A percentile compares a stretch with the other conserved stretches of the same genome.
These are phyloP conservation scores for Mylabris phalerata DNA, from an alignment of 1,140 invertebrate genomes.

Conservation along the genomic window DNA sequence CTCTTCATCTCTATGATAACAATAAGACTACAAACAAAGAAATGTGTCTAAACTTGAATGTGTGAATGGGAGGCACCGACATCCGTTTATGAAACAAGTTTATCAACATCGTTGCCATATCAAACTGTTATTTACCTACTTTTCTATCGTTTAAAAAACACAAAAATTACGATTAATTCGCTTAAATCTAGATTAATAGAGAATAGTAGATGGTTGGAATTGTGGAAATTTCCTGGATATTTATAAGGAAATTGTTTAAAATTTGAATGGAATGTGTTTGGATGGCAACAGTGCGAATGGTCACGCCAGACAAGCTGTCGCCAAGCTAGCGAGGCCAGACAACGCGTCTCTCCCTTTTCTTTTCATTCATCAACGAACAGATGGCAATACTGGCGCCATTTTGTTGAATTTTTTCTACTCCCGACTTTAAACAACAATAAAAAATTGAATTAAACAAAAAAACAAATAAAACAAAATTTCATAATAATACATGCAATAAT, in stretches of 20 bases:
- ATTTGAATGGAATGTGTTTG: slow-evolving; percentile 45
- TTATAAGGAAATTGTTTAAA: background rate
- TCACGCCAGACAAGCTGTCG: slow-evolving; percentile 85
- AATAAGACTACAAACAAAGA: background rate
- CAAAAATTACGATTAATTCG: background rate
- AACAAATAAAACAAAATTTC: no score
- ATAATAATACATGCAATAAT: no score
- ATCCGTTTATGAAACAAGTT: slow-evolving; percentile 62
- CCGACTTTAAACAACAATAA: no score
- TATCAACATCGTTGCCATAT: slow-evolving; percentile 49
- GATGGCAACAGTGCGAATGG: slow-evolving; percentile 60
- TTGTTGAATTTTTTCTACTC: no score
- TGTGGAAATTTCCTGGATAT: no score
- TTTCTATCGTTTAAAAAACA: slow-evolving; percentile 5
- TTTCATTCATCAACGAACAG: slow-evolving; percentile 32
- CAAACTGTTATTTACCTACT: slow-evolving; percentile 14
- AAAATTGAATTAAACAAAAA: no score
- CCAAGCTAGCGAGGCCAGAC: slow-evolving; percentile 63
- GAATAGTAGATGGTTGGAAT: no score
- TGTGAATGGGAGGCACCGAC: slow-evolving; percentile 43
- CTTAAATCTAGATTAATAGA: no score
- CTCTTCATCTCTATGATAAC: background rate
- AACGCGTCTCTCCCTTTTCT: slow-evolving; percentile 54
- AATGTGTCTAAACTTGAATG: slow-evolving; percentile 22
- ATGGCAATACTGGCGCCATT: slow-evolving; percentile 20